Evolutionary conservation across 1,140 invertebrate genomes (phyloP).

Genomic region (Holotrichia oblita): DNA sequence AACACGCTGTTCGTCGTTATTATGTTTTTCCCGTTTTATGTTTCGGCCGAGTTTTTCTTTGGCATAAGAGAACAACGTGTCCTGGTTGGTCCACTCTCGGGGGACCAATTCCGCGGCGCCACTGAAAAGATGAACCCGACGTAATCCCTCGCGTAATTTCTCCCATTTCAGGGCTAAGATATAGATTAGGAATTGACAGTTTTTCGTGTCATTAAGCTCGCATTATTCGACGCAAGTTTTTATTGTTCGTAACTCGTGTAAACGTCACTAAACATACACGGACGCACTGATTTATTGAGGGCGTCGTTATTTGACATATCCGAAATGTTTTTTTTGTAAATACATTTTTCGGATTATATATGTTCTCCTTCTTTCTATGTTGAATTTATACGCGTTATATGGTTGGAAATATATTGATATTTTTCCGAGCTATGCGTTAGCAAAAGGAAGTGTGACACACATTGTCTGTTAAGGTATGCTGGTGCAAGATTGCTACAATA

Average conservation of each 20-base stretch:
- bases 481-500: too few species aligned
- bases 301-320: background rate
- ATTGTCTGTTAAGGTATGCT: too few species aligned
- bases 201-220: background rate
- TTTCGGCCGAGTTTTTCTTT: slow-evolving; percentile 6
- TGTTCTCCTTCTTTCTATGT: background rate
- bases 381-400: background rate
- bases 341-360: background rate
- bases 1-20: background rate
- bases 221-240: background rate
- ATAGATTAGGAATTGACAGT: slow-evolving; percentile 20
- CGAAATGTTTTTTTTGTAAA: background rate
- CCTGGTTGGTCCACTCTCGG: background rate
- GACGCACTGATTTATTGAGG: background rate
- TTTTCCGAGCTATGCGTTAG: background rate
- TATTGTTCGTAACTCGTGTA: background rate
- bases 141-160: background rate
- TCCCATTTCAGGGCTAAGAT: background rate
- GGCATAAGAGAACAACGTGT: background rate
- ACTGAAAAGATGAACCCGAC: background rate
- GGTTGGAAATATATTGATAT: background rate
- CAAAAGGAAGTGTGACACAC: too few species aligned
- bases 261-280: background rate
- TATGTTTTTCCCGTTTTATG: slow-evolving; percentile 8
- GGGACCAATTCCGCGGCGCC: slow-evolving; percentile 17